Conservation (phyloP, 1,140 invertebrate species). For the Stegodyphus dumicola region DNA sequence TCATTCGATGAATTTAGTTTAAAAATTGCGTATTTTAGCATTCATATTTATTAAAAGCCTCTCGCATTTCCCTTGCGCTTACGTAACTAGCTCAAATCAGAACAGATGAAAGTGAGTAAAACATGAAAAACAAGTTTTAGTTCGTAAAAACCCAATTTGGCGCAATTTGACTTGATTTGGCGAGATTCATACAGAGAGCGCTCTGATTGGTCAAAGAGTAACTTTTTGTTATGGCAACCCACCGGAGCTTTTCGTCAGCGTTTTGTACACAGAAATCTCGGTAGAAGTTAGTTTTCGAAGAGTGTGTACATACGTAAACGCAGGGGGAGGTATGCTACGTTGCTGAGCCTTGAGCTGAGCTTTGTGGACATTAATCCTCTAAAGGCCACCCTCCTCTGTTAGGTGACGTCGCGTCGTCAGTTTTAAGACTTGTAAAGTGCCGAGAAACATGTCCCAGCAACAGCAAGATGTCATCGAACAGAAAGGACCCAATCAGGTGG, state of each 20-base stretch:
- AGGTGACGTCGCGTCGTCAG: slow-evolving; percentile 25
- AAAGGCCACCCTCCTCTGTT: slow-evolving; percentile 24
- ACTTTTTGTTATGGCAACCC: slow-evolving; percentile 43
- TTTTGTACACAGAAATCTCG: slow-evolving; percentile 3
- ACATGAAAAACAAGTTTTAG: too few relatives aligned
- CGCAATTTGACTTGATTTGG: neutral
- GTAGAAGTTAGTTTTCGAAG: slow-evolving; percentile 1
- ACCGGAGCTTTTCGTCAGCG: slow-evolving; percentile 7
- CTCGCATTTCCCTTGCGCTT: too few relatives aligned
- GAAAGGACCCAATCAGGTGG: slow-evolving; percentile 49
- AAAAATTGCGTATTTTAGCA: too few relatives aligned
- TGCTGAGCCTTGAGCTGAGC: slow-evolving; percentile 18
- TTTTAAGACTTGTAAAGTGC: neutral
- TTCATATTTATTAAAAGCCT: too few relatives aligned
- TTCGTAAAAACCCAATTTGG: too few relatives aligned
- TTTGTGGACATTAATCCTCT: neutral
- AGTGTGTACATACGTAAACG: neutral
- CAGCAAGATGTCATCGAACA: slow-evolving; percentile 53
- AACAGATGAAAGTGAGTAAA: too few relatives aligned
- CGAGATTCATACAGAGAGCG: neutral
- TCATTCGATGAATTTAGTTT: too few relatives aligned
- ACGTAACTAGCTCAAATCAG: too few relatives aligned
- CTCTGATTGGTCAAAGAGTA: slow-evolving; percentile 33
- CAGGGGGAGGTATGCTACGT: slow-evolving; percentile 24
- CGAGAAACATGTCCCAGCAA: slow-evolving; percentile 48